Evolutionary conservation across 1,140 invertebrate species (phyloP), one percentile per base, ranked within the genome.

Genomic region (Octopus bimaculoides): DNA sequence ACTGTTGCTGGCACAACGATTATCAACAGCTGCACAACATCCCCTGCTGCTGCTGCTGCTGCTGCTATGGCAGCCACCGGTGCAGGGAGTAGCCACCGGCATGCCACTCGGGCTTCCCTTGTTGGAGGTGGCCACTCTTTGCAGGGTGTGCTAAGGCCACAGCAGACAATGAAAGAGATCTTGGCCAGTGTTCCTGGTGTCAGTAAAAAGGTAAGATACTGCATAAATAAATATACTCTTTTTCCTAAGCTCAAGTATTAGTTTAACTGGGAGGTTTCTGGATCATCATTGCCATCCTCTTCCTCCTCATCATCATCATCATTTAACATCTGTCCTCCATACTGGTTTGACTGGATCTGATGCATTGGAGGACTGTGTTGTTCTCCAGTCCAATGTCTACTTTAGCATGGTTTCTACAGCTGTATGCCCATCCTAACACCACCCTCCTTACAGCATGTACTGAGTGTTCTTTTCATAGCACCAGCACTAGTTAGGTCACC

Each of bases 151-250:
- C 17, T 52, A 14, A 17, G 74, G 17, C 52, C 74, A 9, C 86
- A 87, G 78, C 86, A 87, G 79, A 88, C 87, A 66, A 84, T 88
- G 82, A 81, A 84, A 80, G 88, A 88, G 83, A 83, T 88, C 53
- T 81, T 89, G 52, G 95, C 95, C 17, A 95, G 95, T 78, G 95
- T 97, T 87, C 96, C 96, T 78, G 96, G 96, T 26, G 96, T 97
- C 87, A 95, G 93, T 88, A 92, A 96, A 73, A 90, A 89, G 83
- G 85, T 87, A 83, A 52, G 54, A 79, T 81, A 41, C 26, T 41
- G 26, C 26, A 41, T 66, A 83, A 83, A 73, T 83, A 79, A 81
- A 80, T 81, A 54, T 80, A 80, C 4, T 83, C 82, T 8, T 80
- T 81, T 54, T 81, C 81, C 55, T 80, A 82, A 54, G 71, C 79